Base-by-base conservation (phyloP, 2,888 invertebrate species). In the Operophtera brumata region DNA sequence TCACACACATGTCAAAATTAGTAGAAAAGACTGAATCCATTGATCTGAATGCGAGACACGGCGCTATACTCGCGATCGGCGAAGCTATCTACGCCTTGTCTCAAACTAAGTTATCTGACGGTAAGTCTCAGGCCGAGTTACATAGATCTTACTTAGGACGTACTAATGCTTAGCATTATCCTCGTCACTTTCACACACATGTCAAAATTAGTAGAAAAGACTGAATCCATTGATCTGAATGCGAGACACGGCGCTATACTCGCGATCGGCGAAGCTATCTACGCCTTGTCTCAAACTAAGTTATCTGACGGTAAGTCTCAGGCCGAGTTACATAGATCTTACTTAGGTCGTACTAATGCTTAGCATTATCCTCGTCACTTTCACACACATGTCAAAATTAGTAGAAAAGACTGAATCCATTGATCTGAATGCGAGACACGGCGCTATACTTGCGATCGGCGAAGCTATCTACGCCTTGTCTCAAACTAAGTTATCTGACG, bases 41-140 rank as follows among this genome's bases (percentile, higher is more conserved):
- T 47, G 97, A 98, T 82, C 88, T 98, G 41, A 96, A 96, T 68
- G 91, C 93, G 9, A 91, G 97, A 0, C 98, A 98, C 78, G 98
- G 98, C 0, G 93, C 96, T 2, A 94, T 98, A 26, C 84, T 98
- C 42, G 94, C 96, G 1, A 93, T 96, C 43, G 97, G 96, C 0
- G 96, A 97, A 88, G 93, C 96, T 45, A 88, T 95, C 1, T 89
- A 94, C 70, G 95, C 96, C 0, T 79, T 98, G 13, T 92, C 94
- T 4, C 73, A 80, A 58, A 70, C 80, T 1, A 70, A 73, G 37
- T 65, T 88, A 34, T 52, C 75, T 1, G 73, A 84, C 59, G 88
- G 90, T 90, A 71, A 61, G 41, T 25, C 42, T 7, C 26, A 2
- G 1, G 8, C 1, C n/a, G n/a, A n/a, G n/a, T n/a, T n/a, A n/a